Evolutionary conservation across 2,888 invertebrate species (phyloP), one percentile per base, ranked within the genome.

Genomic region (Epinotia brunnichana): DNA sequence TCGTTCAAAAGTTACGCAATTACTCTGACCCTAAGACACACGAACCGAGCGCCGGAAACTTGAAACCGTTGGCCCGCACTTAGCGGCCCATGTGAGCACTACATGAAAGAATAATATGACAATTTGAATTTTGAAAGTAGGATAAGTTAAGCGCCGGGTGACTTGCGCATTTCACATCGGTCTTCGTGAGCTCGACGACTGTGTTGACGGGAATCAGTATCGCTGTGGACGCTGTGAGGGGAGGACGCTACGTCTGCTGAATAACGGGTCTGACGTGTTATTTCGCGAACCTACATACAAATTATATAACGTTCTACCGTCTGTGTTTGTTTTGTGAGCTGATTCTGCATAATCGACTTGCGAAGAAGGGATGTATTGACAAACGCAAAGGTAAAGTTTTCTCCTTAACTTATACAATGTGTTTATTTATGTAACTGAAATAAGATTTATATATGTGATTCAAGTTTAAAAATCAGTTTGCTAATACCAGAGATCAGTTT

Each of bases 151-250:
- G 85, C 83, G 81, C 82, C 80, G 85, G 84, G 89, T 91, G 92
- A 92, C 90, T 91, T 92, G 91, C 92, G 92, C 92, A 92, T 91
- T 90, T 91, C 89, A 87, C 86, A 87, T 89, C 81, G 83, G 84
- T 85, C 85, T 85, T 84, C 82, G 80, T 79, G 80, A 84, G 85
- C 85, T 85, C 78, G 77, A 80, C 80, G 67, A 73, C 76, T 74
- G 81, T 82, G 85, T 83, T 85, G 86, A 86, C 81, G 84, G 78
- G 82, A 86, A 82, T 86, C 89, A 92, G 92, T 92, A 87, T 82
- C 80, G 79, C 80, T 79, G 79, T 78, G 80, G 78, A 77, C 82
- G 77, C 78, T 73, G 76, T 72, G 53, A 76, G 81, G 81, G 83
- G 77, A 73, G 83, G 83, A 82, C 84, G 88, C 82, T 83, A 81